phyloP scores from a whole-genome alignment of 1,140 invertebrate species.

The Ips typographus region DNA sequence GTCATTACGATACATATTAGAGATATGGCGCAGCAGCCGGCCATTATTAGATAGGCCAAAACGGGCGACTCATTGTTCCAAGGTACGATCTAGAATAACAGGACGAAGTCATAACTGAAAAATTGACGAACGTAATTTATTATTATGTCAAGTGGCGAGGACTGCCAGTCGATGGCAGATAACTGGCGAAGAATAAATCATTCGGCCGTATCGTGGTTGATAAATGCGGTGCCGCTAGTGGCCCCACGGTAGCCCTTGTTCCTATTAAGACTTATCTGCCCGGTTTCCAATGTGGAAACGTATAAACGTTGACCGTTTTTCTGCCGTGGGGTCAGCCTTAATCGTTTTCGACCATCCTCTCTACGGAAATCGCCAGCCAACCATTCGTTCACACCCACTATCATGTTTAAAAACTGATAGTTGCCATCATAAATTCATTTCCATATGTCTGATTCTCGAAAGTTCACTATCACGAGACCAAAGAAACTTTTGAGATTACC shows the following conservation, averaged over 20 bases:
- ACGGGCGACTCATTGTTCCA: slow-evolving; percentile 32
- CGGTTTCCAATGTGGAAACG: slow-evolving; percentile 26
- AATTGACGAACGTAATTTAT: slow-evolving; percentile 32
- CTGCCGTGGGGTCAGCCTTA: slow-evolving; percentile 20
- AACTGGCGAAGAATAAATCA: slow-evolving; percentile 37
- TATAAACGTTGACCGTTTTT: slow-evolving; percentile 23
- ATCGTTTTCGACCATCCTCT: neutral
- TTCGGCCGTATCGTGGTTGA: slow-evolving; percentile 35
- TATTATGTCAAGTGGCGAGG: slow-evolving; percentile 35
- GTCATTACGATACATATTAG: slow-evolving; percentile 19
- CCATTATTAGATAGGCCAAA: slow-evolving; percentile 13
- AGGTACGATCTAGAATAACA: slow-evolving; percentile 17
- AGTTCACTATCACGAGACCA: too few species aligned
- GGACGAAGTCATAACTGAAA: slow-evolving; percentile 34
- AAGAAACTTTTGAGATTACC: too few species aligned
- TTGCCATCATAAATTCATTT: too few species aligned
- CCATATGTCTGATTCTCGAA: too few species aligned
- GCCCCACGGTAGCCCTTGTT: slow-evolving; percentile 36
- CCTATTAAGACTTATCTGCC: slow-evolving; percentile 32
- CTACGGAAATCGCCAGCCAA: too few species aligned
- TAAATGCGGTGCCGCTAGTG: slow-evolving; percentile 32
- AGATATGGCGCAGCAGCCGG: neutral
- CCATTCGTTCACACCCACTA: too few species aligned
- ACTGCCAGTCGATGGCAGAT: slow-evolving; percentile 38
- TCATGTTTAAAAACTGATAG: too few species aligned